Base-by-base conservation (phyloP, 2,797 vertebrate genomes). In the Arctocebus calabarensis region DNA sequence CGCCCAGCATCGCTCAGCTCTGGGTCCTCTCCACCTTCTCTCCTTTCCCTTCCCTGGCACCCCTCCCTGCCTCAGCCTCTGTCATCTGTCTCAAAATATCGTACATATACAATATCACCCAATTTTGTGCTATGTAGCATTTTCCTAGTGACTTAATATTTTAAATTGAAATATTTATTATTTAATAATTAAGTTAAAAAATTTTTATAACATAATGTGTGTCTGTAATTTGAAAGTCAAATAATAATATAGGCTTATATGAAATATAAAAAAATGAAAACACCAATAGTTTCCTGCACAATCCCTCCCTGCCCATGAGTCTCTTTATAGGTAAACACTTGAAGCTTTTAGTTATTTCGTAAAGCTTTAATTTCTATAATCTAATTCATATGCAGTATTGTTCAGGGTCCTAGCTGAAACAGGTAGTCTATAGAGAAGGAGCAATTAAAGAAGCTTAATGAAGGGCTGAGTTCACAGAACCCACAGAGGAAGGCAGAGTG, bases 131-230 rank as follows among this genome's bases (percentile, higher is more conserved):
- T 29, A 43, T 17, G 17, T 68, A 79, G n/a, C 45, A 74, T 87
- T 82, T 94, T n/a, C 34, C n/a, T 55, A 61, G 37, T 91, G 34
- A 88, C 64, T 78, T 90, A 57, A 25, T 88, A 78, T 37, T 90
- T 81, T 64, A 90, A 77, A 75, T 86, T 48, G 62, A 62, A 81
- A 68, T 27, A 4, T 85, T 84, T 94, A 29, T 84, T 43, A 83
- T 73, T 13, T 55, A 91, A 83, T 64, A 62, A 91, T 77, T 64
- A 62, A 7, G 23, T 59, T 79, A 79, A 55, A 32, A 22, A 59
- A 43, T 59, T 74, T 89, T 45, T 37, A 64, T 73, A 73, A 94
- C 88, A 87, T 88, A 78, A 78, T 48, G 0, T 25, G 66, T 79
- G 22, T 59, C 32, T 93, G 40, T 34, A 75, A 17, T 68, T 92